Conservation (phyloP, 1,140 invertebrate genomes). For the Cataglyphis hispanica region DNA sequence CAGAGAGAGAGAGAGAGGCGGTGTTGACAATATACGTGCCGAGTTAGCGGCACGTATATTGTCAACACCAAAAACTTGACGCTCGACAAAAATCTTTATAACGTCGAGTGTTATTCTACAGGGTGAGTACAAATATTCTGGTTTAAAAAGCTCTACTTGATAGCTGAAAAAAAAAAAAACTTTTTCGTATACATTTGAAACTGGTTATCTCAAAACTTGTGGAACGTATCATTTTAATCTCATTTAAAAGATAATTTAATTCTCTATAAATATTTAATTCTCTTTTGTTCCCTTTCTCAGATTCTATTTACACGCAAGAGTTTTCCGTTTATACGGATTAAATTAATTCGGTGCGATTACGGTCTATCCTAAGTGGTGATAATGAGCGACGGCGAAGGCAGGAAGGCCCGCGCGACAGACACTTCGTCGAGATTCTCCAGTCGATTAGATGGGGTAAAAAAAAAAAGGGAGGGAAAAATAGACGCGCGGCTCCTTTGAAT, state of each 20-base stretch:
- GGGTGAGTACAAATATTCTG: too few species aligned
- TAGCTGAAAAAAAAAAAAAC: too few species aligned
- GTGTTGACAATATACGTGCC: background rate
- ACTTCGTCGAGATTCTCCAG: slow-evolving; percentile 1
- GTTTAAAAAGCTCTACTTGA: too few species aligned
- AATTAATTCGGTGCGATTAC: slow-evolving; percentile 52
- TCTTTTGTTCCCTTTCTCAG: background rate
- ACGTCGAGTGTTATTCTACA: background rate
- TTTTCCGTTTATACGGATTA: slow-evolving; percentile 30
- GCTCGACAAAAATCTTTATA: slow-evolving; percentile 1
- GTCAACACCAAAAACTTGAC: slow-evolving; percentile 32
- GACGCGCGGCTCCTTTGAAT: slow-evolving; percentile 63
- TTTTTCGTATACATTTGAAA: too few species aligned
- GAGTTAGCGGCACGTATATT: too few species aligned
- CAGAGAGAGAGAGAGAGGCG: background rate
- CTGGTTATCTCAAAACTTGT: too few species aligned
- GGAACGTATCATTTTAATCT: too few species aligned
- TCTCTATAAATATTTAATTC: too few species aligned
- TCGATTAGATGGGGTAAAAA: slow-evolving; percentile 57
- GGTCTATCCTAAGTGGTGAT: slow-evolving; percentile 58
- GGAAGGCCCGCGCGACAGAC: background rate
- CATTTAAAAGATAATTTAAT: too few species aligned
- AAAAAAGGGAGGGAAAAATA: slow-evolving; percentile 10
- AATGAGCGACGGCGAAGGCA: slow-evolving; percentile 37
- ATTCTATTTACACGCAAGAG: background rate